Evolutionary conservation across 2,113 vertebrate genomes (phyloP).

Genomic region (Sturnus vulgaris): DNA sequence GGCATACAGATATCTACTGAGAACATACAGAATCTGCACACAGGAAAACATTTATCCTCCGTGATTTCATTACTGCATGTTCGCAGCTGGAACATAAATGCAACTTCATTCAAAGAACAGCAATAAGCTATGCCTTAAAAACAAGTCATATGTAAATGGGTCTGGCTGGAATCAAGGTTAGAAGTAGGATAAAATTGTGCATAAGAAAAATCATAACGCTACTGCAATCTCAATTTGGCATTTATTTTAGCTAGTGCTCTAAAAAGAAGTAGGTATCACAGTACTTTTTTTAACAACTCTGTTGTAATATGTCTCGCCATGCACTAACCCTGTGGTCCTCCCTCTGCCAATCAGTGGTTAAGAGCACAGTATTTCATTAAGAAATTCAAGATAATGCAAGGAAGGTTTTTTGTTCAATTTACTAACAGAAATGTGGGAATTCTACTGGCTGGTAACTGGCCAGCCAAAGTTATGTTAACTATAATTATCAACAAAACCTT

Average conservation of each 20-base stretch:
- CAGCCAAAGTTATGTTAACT: not conserved
- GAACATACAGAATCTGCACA: constrained; percentile 46
- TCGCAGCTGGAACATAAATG: constrained; percentile 28
- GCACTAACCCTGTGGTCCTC: not conserved
- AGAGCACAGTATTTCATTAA: not conserved
- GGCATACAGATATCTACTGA: constrained; percentile 36
- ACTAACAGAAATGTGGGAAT: not conserved
- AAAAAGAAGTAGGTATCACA: not conserved
- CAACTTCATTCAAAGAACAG: constrained; percentile 27
- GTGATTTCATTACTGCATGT: constrained; percentile 24
- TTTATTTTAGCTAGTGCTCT: not conserved
- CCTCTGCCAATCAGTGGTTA: constrained; percentile 26
- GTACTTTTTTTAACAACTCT: not conserved
- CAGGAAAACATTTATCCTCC: constrained; percentile 24
- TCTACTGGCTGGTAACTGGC: not conserved
- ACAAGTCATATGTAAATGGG: not conserved
- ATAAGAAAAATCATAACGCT: not conserved
- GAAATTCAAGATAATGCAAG: not conserved
- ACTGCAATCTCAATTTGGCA: not conserved
- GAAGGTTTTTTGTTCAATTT: not conserved
- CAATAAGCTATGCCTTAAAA: constrained; percentile 39
- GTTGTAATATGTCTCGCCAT: not conserved
- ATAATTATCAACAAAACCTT: not conserved
- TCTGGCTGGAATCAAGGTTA: not conserved
- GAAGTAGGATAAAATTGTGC: not conserved